These are phyloP conservation scores for Psittacula echo DNA, from an alignment of 2,797 vertebrate genomes.

Conservation along the genomic window DNA sequence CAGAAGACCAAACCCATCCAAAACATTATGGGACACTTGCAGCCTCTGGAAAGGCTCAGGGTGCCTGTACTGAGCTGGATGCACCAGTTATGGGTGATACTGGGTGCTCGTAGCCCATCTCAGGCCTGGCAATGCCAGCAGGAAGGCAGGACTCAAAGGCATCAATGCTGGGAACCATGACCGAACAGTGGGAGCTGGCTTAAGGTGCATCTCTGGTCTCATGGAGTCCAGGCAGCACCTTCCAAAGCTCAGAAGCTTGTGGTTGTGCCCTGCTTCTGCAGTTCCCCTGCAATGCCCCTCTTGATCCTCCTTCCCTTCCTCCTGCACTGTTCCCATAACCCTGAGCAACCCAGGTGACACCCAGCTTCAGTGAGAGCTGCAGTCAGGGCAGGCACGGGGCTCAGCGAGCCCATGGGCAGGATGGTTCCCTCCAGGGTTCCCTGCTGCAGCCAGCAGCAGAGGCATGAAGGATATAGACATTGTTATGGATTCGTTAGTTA, in stretches of 20 bases:
- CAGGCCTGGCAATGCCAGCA: not conserved
- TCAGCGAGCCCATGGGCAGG: not conserved
- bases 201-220: not conserved
- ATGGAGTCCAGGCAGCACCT: not conserved
- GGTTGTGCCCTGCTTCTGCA: not conserved
- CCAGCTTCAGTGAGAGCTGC: not conserved
- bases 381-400: not conserved
- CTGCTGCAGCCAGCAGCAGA: not conserved
- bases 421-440: conserved; percentile 2
- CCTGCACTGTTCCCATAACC: not conserved
- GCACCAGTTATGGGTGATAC: not conserved
- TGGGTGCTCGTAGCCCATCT: not conserved
- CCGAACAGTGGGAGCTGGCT: not conserved
- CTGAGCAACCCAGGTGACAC: not conserved
- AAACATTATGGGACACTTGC: not conserved
- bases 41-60: not conserved
- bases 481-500: conserved; percentile 56
- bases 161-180: not conserved
- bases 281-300: not conserved
- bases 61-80: not conserved
- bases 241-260: not conserved
- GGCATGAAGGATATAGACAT: not conserved
- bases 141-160: not conserved
- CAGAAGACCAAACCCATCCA: not conserved
- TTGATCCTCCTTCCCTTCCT: not conserved